These are phyloP conservation scores for Musca vetustissima DNA, from an alignment of 1,140 invertebrate species.

Conservation along the genomic window DNA sequence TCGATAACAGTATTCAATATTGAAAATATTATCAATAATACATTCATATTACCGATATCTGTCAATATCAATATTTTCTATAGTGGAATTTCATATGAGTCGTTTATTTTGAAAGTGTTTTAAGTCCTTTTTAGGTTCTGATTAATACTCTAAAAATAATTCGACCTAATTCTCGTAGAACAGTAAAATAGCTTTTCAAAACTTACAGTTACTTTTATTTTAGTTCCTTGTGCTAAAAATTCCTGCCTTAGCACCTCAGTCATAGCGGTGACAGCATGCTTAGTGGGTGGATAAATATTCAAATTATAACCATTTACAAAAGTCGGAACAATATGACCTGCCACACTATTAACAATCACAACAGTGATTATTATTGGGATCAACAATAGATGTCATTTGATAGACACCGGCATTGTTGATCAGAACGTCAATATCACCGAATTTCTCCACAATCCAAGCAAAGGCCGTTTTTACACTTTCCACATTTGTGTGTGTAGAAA, in stretches of 20 bases:
- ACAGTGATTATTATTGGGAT: conserved; percentile 65
- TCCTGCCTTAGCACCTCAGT: conserved; percentile 67
- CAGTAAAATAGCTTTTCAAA: too few species aligned
- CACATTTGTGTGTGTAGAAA: conserved; percentile 59
- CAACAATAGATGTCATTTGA: conserved; percentile 21
- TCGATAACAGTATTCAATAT: too few species aligned
- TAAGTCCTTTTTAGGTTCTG: too few species aligned
- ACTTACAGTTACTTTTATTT: conserved; percentile 65
- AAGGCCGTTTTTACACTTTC: conserved; percentile 69
- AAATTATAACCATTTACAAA: conserved; percentile 43
- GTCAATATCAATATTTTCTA: too few species aligned
- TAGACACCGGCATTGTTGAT: conserved; percentile 74
- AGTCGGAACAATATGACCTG: conserved; percentile 57
- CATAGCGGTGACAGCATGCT: conserved; percentile 70
- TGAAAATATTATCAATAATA: too few species aligned
- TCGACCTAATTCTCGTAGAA: too few species aligned
- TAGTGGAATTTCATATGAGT: too few species aligned
- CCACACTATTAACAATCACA: conserved; percentile 68
- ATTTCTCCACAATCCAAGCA: conserved; percentile 61
- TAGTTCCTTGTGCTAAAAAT: conserved; percentile 59
- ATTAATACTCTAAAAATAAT: too few species aligned
- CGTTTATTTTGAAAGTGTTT: too few species aligned
- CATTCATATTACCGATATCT: too few species aligned
- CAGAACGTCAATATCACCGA: conserved; percentile 70
- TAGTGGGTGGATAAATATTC: conserved; percentile 66